Conservation (phyloP, 1,140 invertebrate genomes). For the Amyelois transitella region DNA sequence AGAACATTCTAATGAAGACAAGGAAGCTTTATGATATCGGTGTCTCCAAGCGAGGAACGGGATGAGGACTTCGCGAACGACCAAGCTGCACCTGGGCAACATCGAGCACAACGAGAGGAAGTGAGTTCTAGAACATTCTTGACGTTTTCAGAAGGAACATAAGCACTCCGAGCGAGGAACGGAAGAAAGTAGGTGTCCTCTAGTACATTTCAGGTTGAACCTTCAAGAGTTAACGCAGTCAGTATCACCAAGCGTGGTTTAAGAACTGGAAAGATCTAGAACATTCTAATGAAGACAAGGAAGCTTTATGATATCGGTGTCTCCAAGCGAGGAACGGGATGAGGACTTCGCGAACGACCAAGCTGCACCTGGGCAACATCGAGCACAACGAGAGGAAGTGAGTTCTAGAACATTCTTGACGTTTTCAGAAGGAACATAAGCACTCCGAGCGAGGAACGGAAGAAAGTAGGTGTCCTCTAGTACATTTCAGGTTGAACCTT, state of each 20-base stretch:
- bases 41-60: constrained; percentile 95
- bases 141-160: too few species aligned
- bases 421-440: too few species aligned
- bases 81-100: constrained; percentile 89
- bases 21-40: constrained; percentile 98
- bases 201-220: too few species aligned
- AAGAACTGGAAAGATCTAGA: too few species aligned
- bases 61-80: constrained; percentile 99
- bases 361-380: constrained; percentile 90
- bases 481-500: too few species aligned
- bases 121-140: constrained; percentile 73
- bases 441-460: too few species aligned
- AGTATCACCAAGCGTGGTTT: too few species aligned
- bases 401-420: too few species aligned
- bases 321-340: constrained; percentile 96
- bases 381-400: constrained; percentile 94
- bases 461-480: too few species aligned
- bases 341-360: constrained; percentile 97
- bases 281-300: constrained; percentile 99
- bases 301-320: constrained; percentile 98
- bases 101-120: constrained; percentile 95
- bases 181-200: too few species aligned
- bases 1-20: constrained; percentile 99
- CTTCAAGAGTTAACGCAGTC: too few species aligned
- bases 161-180: too few species aligned